These are phyloP conservation scores for Vulpes vulpes DNA, from an alignment of 2,113 vertebrate species.

Conservation along the genomic window DNA sequence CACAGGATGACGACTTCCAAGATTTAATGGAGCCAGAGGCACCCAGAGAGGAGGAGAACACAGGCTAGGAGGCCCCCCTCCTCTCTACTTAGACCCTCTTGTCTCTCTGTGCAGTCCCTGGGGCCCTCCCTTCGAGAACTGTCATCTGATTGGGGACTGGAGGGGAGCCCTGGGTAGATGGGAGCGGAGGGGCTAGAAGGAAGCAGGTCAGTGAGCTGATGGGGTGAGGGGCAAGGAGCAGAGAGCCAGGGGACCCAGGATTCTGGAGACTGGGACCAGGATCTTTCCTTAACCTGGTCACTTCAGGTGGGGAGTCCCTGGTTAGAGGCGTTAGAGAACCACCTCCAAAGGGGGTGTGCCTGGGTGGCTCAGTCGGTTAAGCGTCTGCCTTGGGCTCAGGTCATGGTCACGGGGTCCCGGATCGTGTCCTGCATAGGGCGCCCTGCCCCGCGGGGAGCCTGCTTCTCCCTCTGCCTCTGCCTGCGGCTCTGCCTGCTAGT, in stretches of 20 bases:
- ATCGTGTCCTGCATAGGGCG: too few relatives aligned
- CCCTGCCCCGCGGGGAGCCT: too few relatives aligned
- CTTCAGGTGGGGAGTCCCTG: neutral
- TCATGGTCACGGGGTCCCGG: too few relatives aligned
- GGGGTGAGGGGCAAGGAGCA: neutral
- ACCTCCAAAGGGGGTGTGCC: neutral
- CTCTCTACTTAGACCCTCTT: neutral
- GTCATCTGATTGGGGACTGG: neutral
- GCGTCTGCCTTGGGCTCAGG: too few relatives aligned
- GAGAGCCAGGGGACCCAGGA: neutral
- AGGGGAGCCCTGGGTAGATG: neutral
- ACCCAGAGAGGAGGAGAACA: neutral
- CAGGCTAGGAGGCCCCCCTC: neutral
- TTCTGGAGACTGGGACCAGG: neutral
- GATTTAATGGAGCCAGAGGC: neutral
- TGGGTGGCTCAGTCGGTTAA: too few relatives aligned
- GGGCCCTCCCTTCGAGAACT: accelerated
- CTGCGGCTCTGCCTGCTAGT: too few relatives aligned
- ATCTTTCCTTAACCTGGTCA: neutral
- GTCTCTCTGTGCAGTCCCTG: accelerated
- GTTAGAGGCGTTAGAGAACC: neutral
- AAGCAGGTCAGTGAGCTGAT: neutral
- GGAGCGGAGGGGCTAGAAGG: neutral
- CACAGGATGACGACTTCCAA: neutral
- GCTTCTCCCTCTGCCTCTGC: too few relatives aligned